A percentile compares a stretch with the other conserved stretches of the same genome.
phyloP scores from a whole-genome alignment of 2,113 vertebrate species.

The Scomber japonicus region DNA sequence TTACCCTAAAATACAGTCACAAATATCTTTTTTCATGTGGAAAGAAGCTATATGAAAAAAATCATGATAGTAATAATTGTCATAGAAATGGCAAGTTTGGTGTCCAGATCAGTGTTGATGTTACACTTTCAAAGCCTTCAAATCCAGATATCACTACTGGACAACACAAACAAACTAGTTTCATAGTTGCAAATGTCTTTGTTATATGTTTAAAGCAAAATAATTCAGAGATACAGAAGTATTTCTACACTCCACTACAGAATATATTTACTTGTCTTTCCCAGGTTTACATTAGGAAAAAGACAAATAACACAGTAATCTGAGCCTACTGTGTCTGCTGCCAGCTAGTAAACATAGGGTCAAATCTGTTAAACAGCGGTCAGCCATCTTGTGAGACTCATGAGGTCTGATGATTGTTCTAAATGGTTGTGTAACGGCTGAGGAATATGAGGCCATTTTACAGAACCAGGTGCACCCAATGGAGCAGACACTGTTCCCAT shows the following conservation, averaged over 20 bases:
- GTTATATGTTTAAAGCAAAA: too few relatives aligned
- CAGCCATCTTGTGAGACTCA: conserved; percentile 16
- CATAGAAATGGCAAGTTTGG: too few relatives aligned
- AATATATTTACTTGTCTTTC: background rate
- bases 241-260: background rate
- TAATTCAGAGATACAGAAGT: background rate
- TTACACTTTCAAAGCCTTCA: background rate
- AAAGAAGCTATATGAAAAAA: background rate
- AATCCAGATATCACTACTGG: too few relatives aligned
- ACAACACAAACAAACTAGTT: too few relatives aligned
- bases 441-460: conserved; percentile 29
- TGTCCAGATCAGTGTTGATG: too few relatives aligned
- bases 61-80: too few relatives aligned
- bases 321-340: background rate
- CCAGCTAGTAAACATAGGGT: conserved; percentile 2
- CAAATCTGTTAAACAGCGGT: background rate
- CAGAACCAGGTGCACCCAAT: conserved; percentile 18
- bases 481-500: conserved; percentile 18
- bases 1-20: too few relatives aligned
- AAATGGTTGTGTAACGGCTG: conserved; percentile 7
- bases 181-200: too few relatives aligned
- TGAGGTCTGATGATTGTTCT: conserved; percentile 19
- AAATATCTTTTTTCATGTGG: background rate
- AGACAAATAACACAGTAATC: background rate
- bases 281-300: background rate